These are phyloP conservation scores for Diabrotica virgifera DNA, from an alignment of 1,140 invertebrate species.

Conservation along the genomic window DNA sequence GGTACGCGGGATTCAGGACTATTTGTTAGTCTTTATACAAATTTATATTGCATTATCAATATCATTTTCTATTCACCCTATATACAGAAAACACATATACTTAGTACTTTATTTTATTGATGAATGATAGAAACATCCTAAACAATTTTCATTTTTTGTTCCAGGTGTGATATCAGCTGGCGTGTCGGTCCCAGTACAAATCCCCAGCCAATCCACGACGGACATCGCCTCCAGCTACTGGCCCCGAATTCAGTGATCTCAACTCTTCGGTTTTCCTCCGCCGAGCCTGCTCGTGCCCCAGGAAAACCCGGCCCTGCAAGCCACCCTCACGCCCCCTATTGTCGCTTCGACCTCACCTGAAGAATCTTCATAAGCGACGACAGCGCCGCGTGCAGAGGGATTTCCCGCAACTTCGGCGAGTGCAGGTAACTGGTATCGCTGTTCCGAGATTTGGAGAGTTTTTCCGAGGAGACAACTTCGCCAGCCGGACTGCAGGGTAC, in stretches of 20 bases:
- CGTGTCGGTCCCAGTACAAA: slow-evolving; percentile 95
- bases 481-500: slow-evolving; percentile 52
- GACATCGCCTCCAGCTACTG: slow-evolving; percentile 92
- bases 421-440: neutral
- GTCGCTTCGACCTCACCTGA: slow-evolving; percentile 48
- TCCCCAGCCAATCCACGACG: slow-evolving; percentile 79
- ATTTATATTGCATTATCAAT: no score
- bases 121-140: no score
- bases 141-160: slow-evolving; percentile 26
- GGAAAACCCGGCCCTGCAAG: slow-evolving; percentile 55
- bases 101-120: no score
- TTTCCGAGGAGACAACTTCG: slow-evolving; percentile 7
- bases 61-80: no score
- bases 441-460: neutral
- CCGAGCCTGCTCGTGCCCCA: slow-evolving; percentile 59
- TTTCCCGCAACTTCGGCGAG: neutral
- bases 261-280: slow-evolving; percentile 64
- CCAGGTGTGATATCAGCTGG: slow-evolving; percentile 95
- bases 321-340: slow-evolving; percentile 41
- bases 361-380: slow-evolving; percentile 12
- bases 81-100: no score
- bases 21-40: no score
- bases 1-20: no score
- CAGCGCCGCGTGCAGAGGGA: neutral
- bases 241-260: slow-evolving; percentile 93